These are phyloP conservation scores for Nothocercus nigrocapillus DNA, from an alignment of 2,113 vertebrate genomes.

Conservation along the genomic window DNA sequence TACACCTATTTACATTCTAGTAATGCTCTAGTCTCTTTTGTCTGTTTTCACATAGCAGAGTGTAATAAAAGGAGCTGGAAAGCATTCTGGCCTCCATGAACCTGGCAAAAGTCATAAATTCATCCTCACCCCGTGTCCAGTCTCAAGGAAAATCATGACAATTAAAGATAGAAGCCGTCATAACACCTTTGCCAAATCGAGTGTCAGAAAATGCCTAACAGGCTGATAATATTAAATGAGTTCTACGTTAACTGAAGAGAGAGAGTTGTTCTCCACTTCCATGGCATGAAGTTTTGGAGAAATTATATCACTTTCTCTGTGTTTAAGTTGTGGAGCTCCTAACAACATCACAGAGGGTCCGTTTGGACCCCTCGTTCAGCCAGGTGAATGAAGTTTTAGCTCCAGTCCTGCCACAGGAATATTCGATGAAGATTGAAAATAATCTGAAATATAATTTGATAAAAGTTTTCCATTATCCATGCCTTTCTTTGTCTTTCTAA, in stretches of 20 bases:
- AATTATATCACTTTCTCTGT: not conserved
- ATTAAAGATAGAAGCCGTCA: not conserved
- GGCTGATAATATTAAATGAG: not conserved
- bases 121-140: not conserved
- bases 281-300: not conserved
- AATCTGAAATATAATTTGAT: not conserved
- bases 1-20: not conserved
- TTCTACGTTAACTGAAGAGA: not conserved
- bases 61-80: not conserved
- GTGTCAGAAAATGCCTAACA: not conserved
- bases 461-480: not conserved
- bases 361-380: not conserved
- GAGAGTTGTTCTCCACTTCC: not conserved
- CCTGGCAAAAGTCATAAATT: not conserved
- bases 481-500: not conserved
- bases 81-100: rapidly evolving
- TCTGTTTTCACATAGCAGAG: not conserved
- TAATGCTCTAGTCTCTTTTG: not conserved
- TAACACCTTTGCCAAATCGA: not conserved
- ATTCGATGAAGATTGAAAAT: not conserved
- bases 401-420: not conserved
- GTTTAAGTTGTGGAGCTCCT: not conserved
- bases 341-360: not conserved
- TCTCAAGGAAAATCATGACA: not conserved
- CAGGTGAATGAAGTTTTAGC: not conserved